Evolutionary conservation across 2,888 invertebrate genomes (phyloP).

Genomic region (Margaritifera margaritifera): DNA sequence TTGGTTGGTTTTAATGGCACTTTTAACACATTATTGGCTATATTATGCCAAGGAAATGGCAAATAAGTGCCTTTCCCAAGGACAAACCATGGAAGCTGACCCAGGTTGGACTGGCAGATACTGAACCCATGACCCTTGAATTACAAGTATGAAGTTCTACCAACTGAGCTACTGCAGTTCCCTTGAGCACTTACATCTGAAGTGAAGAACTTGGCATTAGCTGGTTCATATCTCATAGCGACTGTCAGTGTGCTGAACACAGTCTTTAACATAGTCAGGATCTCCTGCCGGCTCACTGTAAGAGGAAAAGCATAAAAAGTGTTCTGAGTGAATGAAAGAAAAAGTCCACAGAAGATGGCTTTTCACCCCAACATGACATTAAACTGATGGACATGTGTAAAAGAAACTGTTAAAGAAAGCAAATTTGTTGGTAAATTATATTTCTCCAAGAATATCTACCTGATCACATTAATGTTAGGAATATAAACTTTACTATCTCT

Average conservation of each 20-base stretch:
- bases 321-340: neutral
- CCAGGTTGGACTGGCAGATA: too few species aligned
- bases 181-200: conserved; percentile 81
- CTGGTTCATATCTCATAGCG: conserved; percentile 99
- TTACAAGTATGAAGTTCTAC: neutral
- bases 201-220: conserved; percentile 98
- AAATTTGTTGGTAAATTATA: too few species aligned
- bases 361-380: neutral
- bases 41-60: too few species aligned
- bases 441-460: too few species aligned
- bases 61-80: too few species aligned
- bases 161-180: neutral
- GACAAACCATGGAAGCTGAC: too few species aligned
- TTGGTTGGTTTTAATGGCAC: too few species aligned
- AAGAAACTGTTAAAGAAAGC: neutral
- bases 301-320: conserved; percentile 15
- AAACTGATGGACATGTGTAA: neutral
- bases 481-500: too few species aligned
- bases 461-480: too few species aligned
- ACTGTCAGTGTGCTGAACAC: conserved; percentile 96
- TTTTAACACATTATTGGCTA: too few species aligned
- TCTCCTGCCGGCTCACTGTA: conserved; percentile 76
- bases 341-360: neutral
- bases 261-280: conserved; percentile 85
- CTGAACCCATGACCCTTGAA: too few species aligned